Evolutionary conservation across 2,113 vertebrate species (phyloP).

Genomic region (Cyprinodon variegatus): DNA sequence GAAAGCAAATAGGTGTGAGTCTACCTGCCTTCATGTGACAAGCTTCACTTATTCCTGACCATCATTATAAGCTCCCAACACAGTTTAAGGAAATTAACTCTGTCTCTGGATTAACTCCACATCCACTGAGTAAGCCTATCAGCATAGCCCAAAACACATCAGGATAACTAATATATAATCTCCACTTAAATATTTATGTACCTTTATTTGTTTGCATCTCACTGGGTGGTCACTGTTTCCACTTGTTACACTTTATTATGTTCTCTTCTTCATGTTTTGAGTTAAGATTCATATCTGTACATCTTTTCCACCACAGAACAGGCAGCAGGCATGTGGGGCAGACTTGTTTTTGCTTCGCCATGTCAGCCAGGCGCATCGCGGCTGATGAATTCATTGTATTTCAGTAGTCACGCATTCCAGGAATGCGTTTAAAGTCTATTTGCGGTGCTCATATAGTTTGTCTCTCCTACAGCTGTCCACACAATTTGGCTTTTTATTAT

Average conservation of each 20-base stretch:
- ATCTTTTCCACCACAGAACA: background rate
- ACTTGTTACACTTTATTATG: conserved; percentile 12
- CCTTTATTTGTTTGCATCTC: conserved; percentile 2
- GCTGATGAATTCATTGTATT: conserved; percentile 67
- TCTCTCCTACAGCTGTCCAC: background rate
- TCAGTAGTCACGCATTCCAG: conserved; percentile 47
- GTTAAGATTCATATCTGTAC: conserved; percentile 12
- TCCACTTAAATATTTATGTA: background rate
- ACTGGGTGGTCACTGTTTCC: conserved; percentile 7
- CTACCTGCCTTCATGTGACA: conserved; percentile 44
- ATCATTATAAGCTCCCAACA: conserved; percentile 32
- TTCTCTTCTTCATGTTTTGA: conserved; percentile 5
- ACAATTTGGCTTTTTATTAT: conserved; percentile 4
- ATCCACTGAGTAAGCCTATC: background rate
- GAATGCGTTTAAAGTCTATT: conserved; percentile 52
- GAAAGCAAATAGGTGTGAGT: conserved; percentile 56
- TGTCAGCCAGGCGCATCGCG: conserved; percentile 49
- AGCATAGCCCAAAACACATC: background rate
- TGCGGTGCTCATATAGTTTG: conserved; percentile 2
- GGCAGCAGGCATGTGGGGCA: conserved; percentile 17
- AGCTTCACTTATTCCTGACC: conserved; percentile 37
- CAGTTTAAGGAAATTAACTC: conserved; percentile 7
- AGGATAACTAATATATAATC: background rate
- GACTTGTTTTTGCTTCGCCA: conserved; percentile 50
- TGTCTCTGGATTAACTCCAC: background rate